Conservation (phyloP, 2,797 vertebrate genomes). For the Coendou prehensilis region DNA sequence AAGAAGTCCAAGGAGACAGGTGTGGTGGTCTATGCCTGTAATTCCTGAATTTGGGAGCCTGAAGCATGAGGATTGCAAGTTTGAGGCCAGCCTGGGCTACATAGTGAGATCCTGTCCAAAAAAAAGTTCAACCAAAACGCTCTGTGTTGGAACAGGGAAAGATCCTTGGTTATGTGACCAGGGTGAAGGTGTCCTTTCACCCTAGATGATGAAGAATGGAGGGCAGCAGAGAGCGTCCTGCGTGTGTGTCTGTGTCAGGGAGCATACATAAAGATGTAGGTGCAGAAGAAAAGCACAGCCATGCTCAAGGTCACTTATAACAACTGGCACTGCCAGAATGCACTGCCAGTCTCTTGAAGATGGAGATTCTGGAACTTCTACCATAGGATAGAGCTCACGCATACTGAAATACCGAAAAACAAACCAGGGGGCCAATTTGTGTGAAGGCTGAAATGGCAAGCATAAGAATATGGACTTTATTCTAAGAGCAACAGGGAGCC, state of each 20-base stretch:
- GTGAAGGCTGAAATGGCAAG: neutral
- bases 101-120: neutral
- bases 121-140: neutral
- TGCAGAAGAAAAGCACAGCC: neutral
- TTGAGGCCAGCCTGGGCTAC: neutral
- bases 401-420: neutral
- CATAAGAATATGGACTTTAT: neutral
- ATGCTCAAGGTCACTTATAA: neutral
- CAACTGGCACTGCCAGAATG: no score
- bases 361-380: neutral
- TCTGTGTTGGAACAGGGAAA: neutral
- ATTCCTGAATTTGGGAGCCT: neutral
- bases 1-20: neutral
- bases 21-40: neutral
- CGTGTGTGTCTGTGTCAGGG: neutral
- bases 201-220: neutral
- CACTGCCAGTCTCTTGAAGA: neutral
- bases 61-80: neutral
- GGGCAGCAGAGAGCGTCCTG: neutral
- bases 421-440: neutral
- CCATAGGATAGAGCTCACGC: neutral
- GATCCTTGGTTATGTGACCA: neutral
- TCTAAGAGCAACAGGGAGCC: slow-evolving; percentile 16
- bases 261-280: rapidly evolving
- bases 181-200: neutral